Evolutionary conservation across 2,797 vertebrate species (phyloP).

Genomic region (Chrysolophus pictus): DNA sequence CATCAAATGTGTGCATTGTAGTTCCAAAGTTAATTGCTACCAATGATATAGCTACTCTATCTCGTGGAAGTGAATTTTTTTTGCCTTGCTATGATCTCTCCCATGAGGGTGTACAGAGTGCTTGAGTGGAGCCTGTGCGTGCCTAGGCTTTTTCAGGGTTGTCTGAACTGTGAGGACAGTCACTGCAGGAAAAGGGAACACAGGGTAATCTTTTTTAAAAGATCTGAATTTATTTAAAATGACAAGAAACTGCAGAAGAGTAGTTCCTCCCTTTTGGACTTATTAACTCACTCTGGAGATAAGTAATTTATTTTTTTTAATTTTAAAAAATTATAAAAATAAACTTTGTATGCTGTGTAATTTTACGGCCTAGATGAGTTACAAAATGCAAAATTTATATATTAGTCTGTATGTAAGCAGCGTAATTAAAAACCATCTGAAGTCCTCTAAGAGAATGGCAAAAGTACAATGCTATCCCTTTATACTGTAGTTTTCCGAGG

Average conservation of each 20-base stretch:
- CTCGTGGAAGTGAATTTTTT: not conserved
- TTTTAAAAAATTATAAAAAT: not conserved
- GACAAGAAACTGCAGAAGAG: not conserved
- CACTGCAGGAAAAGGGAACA: not conserved
- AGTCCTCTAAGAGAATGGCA: constrained; percentile 40
- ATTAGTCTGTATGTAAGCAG: constrained; percentile 20
- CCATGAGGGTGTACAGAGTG: accelerated
- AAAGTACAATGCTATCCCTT: constrained; percentile 69
- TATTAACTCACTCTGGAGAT: not conserved
- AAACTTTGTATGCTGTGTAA: not conserved
- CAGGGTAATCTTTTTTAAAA: not conserved
- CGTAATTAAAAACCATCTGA: constrained; percentile 23
- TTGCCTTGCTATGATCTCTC: not conserved
- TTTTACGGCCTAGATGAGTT: not conserved
- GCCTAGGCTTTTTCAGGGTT: not conserved
- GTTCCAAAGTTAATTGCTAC: not conserved
- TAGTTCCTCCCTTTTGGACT: not conserved
- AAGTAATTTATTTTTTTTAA: not conserved
- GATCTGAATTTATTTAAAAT: not conserved
- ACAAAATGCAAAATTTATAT: constrained; percentile 8
- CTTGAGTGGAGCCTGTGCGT: not conserved
- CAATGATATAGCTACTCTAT: not conserved
- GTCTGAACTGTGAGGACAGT: not conserved
- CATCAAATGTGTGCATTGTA: not conserved
- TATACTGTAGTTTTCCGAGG: constrained; percentile 69